Conservation (phyloP, 2,113 vertebrate genomes). For the Anser cygnoides region DNA sequence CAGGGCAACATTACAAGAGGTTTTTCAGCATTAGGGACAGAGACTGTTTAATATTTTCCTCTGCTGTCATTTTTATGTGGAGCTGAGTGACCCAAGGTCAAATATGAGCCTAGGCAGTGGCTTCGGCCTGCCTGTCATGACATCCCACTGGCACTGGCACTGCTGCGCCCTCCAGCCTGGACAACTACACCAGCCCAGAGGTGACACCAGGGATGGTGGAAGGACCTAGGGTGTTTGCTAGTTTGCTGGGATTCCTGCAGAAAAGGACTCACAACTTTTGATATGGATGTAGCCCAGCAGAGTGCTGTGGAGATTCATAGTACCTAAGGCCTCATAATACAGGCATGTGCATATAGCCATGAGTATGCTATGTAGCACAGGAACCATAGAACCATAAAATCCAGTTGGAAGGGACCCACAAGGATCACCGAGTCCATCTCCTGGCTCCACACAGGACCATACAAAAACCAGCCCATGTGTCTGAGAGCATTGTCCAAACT, state of each 20-base stretch:
- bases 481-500: too few species aligned
- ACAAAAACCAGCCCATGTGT: too few species aligned
- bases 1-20: background rate
- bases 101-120: background rate
- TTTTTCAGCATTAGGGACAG: background rate
- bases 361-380: background rate
- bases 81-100: background rate
- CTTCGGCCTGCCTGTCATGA: too few species aligned
- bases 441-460: too few species aligned
- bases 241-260: background rate
- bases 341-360: background rate
- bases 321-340: background rate
- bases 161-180: background rate
- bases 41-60: background rate
- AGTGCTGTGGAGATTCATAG: background rate
- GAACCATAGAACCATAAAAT: background rate
- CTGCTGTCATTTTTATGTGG: background rate
- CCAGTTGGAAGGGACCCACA: too few species aligned
- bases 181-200: background rate
- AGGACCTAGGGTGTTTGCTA: background rate
- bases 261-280: background rate
- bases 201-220: fast-evolving
- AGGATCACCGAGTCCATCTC: too few species aligned
- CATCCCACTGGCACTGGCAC: too few species aligned
- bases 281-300: background rate